These are phyloP conservation scores for Oreochromis aureus DNA, from an alignment of 2,113 vertebrate species.

Conservation along the genomic window DNA sequence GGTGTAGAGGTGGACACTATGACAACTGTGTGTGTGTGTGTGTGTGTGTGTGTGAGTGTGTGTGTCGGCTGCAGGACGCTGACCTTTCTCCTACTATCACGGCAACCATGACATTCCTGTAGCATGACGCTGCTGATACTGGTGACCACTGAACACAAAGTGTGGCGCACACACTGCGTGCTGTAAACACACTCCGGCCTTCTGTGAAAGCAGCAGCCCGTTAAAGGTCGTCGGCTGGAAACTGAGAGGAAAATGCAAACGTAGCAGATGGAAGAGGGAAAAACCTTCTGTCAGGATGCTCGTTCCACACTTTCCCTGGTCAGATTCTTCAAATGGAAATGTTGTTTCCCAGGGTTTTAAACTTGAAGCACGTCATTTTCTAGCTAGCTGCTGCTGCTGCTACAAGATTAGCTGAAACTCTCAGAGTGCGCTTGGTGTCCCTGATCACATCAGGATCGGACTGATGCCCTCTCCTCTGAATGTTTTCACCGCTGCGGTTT, in stretches of 20 bases:
- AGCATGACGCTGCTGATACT: neutral
- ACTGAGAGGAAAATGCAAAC: neutral
- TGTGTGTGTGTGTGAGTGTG: neutral
- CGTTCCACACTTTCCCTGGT: neutral
- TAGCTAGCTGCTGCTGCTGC: neutral
- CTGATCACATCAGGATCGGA: neutral
- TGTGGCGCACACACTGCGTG: neutral
- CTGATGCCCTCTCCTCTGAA: neutral
- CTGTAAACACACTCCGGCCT: neutral
- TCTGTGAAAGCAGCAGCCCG: neutral
- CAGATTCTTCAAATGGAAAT: neutral
- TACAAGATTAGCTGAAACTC: neutral
- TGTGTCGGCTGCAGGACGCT: neutral
- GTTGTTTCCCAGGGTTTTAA: rapidly evolving
- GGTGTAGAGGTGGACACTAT: neutral
- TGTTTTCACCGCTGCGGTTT: neutral
- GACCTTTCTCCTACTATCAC: constrained; percentile 19
- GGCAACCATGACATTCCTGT: constrained; percentile 25
- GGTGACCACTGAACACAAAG: neutral
- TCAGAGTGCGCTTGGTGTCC: rapidly evolving
- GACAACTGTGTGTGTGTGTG: neutral
- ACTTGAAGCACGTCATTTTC: neutral
- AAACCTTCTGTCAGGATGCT: neutral
- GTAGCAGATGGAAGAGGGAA: neutral
- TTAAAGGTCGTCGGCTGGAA: constrained; percentile 34